A percentile compares a stretch with the other conserved stretches of the same genome.
These are phyloP conservation scores for Drosophila malerkotliana DNA, from an alignment of 1,140 invertebrate genomes.

Conservation along the genomic window DNA sequence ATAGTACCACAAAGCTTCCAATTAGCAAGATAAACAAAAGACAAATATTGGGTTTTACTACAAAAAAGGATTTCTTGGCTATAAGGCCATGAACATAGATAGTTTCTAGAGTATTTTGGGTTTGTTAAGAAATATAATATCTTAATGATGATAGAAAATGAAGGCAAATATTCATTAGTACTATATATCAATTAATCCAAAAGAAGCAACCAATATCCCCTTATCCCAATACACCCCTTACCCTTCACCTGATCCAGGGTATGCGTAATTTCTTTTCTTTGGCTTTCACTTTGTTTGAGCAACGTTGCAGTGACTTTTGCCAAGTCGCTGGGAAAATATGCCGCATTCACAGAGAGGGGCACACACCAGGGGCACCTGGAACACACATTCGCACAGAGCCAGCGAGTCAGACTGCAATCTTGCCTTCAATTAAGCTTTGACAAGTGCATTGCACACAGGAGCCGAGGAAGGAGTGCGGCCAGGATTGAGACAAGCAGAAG, in stretches of 20 bases:
- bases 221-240: constrained; percentile 2
- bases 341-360: constrained; percentile 64
- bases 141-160: no score
- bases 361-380: not conserved
- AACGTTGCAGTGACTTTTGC: constrained; percentile 69
- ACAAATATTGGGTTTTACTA: no score
- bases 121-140: no score
- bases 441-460: constrained; percentile 78
- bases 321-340: constrained; percentile 80
- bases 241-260: constrained; percentile 9
- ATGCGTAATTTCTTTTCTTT: constrained; percentile 76
- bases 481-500: constrained; percentile 47
- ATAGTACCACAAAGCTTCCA: no score
- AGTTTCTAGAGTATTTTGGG: no score
- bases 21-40: no score
- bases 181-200: not conserved
- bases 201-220: not conserved
- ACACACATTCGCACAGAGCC: constrained; percentile 16
- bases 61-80: no score
- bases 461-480: constrained; percentile 11
- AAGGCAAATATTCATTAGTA: no score
- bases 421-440: constrained; percentile 84
- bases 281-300: constrained; percentile 74
- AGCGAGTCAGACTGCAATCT: constrained; percentile 72
- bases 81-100: no score